A percentile compares a stretch with the other conserved stretches of the same genome.
Conservation (phyloP, 2,797 vertebrate species). For the Macropodus opercularis region DNA sequence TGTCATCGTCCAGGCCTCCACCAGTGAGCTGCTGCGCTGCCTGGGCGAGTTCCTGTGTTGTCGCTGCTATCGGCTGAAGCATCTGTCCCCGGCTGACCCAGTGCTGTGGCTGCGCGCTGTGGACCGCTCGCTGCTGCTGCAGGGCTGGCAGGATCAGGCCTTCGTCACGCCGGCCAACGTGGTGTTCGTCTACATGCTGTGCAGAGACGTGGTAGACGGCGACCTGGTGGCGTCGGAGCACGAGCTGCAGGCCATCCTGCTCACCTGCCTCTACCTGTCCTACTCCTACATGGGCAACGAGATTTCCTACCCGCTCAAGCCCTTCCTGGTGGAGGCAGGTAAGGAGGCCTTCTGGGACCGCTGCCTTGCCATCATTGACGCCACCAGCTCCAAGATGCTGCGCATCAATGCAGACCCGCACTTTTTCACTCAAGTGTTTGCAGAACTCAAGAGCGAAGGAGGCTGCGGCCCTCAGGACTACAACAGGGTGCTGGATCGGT, state of each 20-base stretch:
- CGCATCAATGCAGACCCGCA: constrained; percentile 87
- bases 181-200: constrained; percentile 89
- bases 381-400: constrained; percentile 86
- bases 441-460: constrained; percentile 86
- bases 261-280: constrained; percentile 92
- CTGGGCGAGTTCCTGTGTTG: constrained; percentile 85
- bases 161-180: constrained; percentile 88
- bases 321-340: constrained; percentile 84
- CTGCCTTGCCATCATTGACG: constrained; percentile 83
- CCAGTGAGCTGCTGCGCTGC: constrained; percentile 86
- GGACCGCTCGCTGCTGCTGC: constrained; percentile 85
- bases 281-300: constrained; percentile 99
- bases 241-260: constrained; percentile 83
- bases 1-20: constrained; percentile 86
- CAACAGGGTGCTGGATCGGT: constrained; percentile 82
- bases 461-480: constrained; percentile 81
- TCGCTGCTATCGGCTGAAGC: constrained; percentile 85
- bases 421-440: constrained; percentile 87
- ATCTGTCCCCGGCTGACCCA: constrained; percentile 81
- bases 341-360: constrained; percentile 89
- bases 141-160: constrained; percentile 90
- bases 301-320: constrained; percentile 93
- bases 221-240: constrained; percentile 82
- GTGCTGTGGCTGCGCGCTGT: constrained; percentile 85
- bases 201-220: constrained; percentile 84